These are phyloP conservation scores for Scaptomyza flava DNA, from an alignment of 2,888 invertebrate species.

Conservation along the genomic window DNA sequence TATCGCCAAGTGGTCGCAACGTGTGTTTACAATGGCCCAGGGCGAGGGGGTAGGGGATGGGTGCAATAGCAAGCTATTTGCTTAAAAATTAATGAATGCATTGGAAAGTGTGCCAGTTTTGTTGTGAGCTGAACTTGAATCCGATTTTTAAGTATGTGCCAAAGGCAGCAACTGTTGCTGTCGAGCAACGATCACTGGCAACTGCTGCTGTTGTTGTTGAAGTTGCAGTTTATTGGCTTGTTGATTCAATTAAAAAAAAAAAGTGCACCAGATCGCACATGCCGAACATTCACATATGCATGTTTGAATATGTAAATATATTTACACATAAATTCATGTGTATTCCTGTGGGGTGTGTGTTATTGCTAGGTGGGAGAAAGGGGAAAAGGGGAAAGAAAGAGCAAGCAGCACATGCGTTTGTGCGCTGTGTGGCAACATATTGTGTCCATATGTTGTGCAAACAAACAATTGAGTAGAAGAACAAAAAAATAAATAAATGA, in stretches of 20 bases:
- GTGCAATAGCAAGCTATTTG: slow-evolving; percentile 2
- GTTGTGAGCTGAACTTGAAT: slow-evolving; percentile 58
- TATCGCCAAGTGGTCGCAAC: slow-evolving; percentile 39
- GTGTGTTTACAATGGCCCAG: neutral
- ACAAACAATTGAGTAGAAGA: slow-evolving; percentile 65
- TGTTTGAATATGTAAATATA: neutral
- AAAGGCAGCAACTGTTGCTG: slow-evolving; percentile 28
- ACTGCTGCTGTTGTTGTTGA: slow-evolving; percentile 1
- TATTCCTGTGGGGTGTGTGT: neutral
- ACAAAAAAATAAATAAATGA: slow-evolving; percentile 10
- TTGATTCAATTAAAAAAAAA: slow-evolving; percentile 37
- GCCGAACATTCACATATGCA: neutral
- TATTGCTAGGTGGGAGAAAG: neutral
- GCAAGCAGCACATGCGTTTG: slow-evolving; percentile 52
- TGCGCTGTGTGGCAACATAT: slow-evolving; percentile 63
- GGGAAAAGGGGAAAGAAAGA: neutral
- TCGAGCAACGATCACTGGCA: slow-evolving; percentile 17
- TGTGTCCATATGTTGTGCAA: slow-evolving; percentile 73
- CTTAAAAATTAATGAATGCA: slow-evolving; percentile 24
- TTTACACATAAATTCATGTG: neutral
- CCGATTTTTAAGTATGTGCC: slow-evolving; percentile 26
- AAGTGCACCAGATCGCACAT: slow-evolving; percentile 33
- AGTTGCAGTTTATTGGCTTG: slow-evolving; percentile 17
- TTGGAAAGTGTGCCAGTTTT: slow-evolving; percentile 45
- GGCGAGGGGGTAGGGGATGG: neutral